These are phyloP conservation scores for Mastomys coucha DNA, from an alignment of 2,113 vertebrate genomes.

Conservation along the genomic window DNA sequence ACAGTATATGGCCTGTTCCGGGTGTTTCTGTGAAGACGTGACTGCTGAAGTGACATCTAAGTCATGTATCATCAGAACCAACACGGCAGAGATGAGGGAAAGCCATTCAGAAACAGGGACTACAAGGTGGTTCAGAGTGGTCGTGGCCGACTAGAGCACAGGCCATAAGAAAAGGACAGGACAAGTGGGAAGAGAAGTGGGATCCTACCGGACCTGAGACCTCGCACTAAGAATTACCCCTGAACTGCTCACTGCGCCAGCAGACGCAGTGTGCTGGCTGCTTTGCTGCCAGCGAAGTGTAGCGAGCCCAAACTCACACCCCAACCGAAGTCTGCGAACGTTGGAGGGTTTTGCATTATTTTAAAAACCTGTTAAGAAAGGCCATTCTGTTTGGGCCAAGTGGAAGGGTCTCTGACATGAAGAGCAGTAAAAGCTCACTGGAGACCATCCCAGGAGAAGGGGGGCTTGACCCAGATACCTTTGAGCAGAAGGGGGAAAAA, in stretches of 20 bases:
- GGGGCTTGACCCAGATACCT: neutral
- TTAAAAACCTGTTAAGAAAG: neutral
- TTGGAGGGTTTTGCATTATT: neutral
- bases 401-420: neutral
- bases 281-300: neutral
- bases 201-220: neutral
- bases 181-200: too few relatives aligned
- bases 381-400: neutral
- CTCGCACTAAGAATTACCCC: neutral
- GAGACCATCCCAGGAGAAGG: neutral
- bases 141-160: accelerated
- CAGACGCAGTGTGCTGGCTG: neutral
- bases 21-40: neutral
- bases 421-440: neutral
- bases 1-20: neutral
- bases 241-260: neutral
- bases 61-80: neutral
- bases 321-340: neutral
- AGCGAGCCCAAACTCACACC: neutral
- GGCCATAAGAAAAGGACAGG: neutral
- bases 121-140: accelerated
- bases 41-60: neutral
- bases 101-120: neutral
- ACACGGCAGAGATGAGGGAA: neutral
- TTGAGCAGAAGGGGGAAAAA: neutral